Evolutionary conservation across 2,888 invertebrate genomes (phyloP).

Genomic region (Achlya flavicornis): DNA sequence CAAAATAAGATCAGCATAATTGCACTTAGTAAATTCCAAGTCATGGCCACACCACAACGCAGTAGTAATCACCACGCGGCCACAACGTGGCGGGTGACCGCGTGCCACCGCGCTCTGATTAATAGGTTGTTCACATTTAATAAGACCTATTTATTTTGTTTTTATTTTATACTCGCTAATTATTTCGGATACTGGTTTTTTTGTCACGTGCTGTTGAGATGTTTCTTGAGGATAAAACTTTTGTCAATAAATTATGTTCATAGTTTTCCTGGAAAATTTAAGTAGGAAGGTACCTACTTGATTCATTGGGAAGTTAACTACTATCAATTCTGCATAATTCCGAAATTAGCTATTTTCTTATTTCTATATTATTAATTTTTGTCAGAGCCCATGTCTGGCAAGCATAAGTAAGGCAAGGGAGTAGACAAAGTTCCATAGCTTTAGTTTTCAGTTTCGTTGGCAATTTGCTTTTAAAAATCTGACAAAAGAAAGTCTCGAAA

Average conservation of each 20-base stretch:
- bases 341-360: too few relatives aligned
- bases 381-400: too few relatives aligned
- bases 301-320: too few relatives aligned
- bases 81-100: background rate
- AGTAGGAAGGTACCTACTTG: too few relatives aligned
- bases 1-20: background rate
- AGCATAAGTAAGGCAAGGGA: too few relatives aligned
- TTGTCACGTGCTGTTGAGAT: background rate
- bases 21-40: background rate
- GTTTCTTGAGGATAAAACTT: too few relatives aligned
- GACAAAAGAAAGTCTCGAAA: too few relatives aligned
- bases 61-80: background rate
- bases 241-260: background rate
- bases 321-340: too few relatives aligned
- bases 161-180: conserved; percentile 24
- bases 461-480: too few relatives aligned
- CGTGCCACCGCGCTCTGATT: conserved; percentile 20
- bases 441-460: too few relatives aligned
- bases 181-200: conserved; percentile 14
- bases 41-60: background rate
- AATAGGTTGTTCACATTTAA: conserved; percentile 32
- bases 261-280: background rate
- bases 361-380: too few relatives aligned
- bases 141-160: conserved; percentile 34
- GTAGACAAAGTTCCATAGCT: too few relatives aligned